Evolutionary conservation across 2,888 invertebrate species (phyloP).

Genomic region (Parasteatoda lunata): DNA sequence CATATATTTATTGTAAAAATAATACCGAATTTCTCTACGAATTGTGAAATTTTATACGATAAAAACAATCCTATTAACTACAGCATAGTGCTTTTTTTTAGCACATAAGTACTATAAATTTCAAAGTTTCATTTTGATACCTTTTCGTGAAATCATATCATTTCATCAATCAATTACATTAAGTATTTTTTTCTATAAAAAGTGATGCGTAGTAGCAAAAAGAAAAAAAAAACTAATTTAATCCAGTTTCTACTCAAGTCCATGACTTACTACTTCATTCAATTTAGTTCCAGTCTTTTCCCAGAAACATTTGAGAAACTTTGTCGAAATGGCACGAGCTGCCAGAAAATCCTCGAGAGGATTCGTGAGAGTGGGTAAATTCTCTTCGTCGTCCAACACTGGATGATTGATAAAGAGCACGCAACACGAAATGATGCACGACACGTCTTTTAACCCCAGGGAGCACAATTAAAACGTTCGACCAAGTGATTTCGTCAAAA

Average conservation of each 20-base stretch:
- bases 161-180: too few species aligned
- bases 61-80: too few species aligned
- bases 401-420: conserved; percentile 55
- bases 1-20: too few species aligned
- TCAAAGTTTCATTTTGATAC: too few species aligned
- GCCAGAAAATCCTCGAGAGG: neutral
- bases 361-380: neutral
- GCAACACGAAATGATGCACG: conserved; percentile 34
- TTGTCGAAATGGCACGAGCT: neutral
- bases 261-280: neutral
- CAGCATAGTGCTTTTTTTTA: too few species aligned
- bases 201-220: neutral
- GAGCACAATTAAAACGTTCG: conserved; percentile 52
- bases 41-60: too few species aligned
- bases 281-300: neutral
- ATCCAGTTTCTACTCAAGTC: neutral
- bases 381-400: neutral
- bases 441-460: conserved; percentile 37
- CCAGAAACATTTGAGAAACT: neutral
- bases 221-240: neutral
- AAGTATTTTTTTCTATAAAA: too few species aligned
- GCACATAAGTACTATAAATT: too few species aligned
- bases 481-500: neutral
- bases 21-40: too few species aligned
- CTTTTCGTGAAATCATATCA: too few species aligned